Evolutionary conservation across 2,888 invertebrate species (phyloP), one percentile per base, ranked within the genome.

Genomic region (Lasioglossum vierecki): DNA sequence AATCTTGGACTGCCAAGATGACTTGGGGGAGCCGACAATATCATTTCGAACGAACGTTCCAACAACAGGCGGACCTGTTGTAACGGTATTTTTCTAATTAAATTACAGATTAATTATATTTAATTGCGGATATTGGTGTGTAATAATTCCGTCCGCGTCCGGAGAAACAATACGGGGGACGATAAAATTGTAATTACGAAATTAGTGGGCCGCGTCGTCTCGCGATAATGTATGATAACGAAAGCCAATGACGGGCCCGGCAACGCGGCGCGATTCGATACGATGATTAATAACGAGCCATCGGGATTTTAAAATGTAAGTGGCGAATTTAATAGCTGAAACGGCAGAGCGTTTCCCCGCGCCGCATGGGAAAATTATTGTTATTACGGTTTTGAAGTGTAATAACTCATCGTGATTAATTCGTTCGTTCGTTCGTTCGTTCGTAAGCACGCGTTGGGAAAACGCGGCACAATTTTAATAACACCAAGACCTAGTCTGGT

Each of bases 361-460:
- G 77, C 63, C 66, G 22, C 53, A 74, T 35, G 39, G 71, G 76
- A 73, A 82, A 90, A 89, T 90, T 87, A 89, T 90, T 82, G 74
- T 81, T 79, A 86, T 83, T 88, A 72, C 53, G 66, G 70, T 80
- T 84, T 86, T 70, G 84, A 84, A 89, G 46, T 80, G 86, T 46
- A 85, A 88, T 88, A 88, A 90, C 75, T 88, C 86, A 81, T 13
- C 41, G 81, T 82, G 84, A 88, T 90, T 88, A 86, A 85, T 88
- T 88, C 76, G 74, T 74, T 75, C 79, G 71, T 87, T 88, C 74
- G 74, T 74, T 75, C 74, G 74, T 74, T 75, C 79, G 75, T 26
- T 63, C 44, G 72, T 70, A 30, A 71, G 49, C 53, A 73, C 74
- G 78, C 44, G 57, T 35, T 49, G 73, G 63, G 30, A 53, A 76